Conservation (phyloP, 1,140 invertebrate genomes). For the Camponotus floridanus region DNA sequence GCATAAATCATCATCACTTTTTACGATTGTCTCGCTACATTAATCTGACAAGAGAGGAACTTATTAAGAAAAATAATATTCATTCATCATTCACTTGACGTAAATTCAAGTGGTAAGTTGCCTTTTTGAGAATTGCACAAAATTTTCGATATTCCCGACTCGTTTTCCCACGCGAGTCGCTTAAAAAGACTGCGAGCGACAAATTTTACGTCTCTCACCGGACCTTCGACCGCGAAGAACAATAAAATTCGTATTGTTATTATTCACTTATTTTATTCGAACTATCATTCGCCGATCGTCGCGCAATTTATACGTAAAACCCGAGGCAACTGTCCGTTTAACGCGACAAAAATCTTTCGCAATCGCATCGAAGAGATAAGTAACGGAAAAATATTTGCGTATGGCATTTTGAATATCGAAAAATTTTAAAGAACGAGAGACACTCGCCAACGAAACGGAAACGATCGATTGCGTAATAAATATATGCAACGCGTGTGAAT, state of each 20-base stretch:
- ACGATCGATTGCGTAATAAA: constrained; percentile 51
- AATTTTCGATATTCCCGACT: not conserved
- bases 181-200: not conserved
- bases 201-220: constrained; percentile 55
- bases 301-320: constrained; percentile 64
- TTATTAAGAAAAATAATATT: not conserved
- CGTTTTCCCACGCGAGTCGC: constrained; percentile 34
- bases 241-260: constrained; percentile 70
- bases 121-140: not conserved
- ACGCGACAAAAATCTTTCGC: constrained; percentile 50
- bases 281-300: constrained; percentile 51
- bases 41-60: constrained; percentile 1
- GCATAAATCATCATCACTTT: not conserved
- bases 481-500: not conserved
- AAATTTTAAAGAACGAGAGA: not conserved
- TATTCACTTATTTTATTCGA: constrained; percentile 53
- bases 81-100: not conserved
- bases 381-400: constrained; percentile 32
- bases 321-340: constrained; percentile 29
- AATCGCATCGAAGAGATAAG: constrained; percentile 28
- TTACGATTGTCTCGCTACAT: not conserved
- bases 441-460: not conserved
- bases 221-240: constrained; percentile 67
- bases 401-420: not conserved
- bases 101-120: not conserved